These are phyloP conservation scores for Drosophila maculinotata DNA, from an alignment of 2,888 invertebrate species.

Conservation along the genomic window DNA sequence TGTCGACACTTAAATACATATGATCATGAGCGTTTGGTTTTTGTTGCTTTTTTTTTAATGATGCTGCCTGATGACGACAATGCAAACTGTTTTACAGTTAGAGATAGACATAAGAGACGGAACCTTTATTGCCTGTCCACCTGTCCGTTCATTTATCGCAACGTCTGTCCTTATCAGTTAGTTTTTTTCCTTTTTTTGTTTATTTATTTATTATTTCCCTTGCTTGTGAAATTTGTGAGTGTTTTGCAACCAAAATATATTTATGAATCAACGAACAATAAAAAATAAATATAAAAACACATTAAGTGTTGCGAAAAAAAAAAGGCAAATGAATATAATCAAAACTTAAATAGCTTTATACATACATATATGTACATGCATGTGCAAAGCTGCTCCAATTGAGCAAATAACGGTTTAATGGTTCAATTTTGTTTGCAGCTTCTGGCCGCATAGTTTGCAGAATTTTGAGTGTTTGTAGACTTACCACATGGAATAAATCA, in stretches of 20 bases:
- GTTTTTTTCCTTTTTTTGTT: no score
- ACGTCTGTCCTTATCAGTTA: conserved; percentile 55
- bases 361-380: no score
- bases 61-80: conserved; percentile 55
- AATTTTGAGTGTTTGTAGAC: conserved; percentile 25
- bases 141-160: conserved; percentile 27
- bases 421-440: conserved; percentile 1
- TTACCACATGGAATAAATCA: conserved; percentile 65
- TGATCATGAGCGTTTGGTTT: conserved; percentile 40
- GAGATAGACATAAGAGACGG: conserved; percentile 10
- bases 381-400: no score
- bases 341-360: conserved; percentile 14
- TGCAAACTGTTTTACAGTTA: conserved; percentile 36
- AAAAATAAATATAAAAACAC: conserved; percentile 23
- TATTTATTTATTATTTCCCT: conserved; percentile 12
- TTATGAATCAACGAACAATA: conserved; percentile 67
- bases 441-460: conserved; percentile 3
- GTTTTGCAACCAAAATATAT: conserved; percentile 68
- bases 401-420: no score
- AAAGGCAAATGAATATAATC: conserved; percentile 50
- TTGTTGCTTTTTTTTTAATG: conserved; percentile 32
- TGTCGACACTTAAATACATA: conserved; percentile 36
- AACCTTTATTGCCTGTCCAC: conserved; percentile 29
- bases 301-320: conserved; percentile 4
- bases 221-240: conserved; percentile 37